Evolutionary conservation across 2,797 vertebrate species (phyloP).

Genomic region (Oryzias sinensis): DNA sequence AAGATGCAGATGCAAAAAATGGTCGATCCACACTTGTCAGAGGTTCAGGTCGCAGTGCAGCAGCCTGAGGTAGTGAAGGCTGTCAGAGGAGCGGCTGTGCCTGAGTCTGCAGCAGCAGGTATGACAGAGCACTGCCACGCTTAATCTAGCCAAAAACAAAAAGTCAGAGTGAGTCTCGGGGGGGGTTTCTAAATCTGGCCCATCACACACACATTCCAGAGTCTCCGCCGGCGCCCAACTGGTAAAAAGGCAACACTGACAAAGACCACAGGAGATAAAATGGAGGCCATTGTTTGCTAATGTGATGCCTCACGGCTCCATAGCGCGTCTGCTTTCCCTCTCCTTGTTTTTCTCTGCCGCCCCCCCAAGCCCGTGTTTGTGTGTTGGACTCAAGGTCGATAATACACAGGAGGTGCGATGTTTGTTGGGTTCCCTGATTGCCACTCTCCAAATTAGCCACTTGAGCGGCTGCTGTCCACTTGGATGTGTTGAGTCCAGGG

Average conservation of each 20-base stretch:
- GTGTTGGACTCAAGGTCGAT: slow-evolving; percentile 77
- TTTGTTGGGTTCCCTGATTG: slow-evolving; percentile 78
- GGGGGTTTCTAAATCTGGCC: slow-evolving; percentile 51
- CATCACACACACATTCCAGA: slow-evolving; percentile 49
- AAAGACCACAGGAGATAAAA: slow-evolving; percentile 80
- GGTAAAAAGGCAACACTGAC: slow-evolving; percentile 79
- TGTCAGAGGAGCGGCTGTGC: slow-evolving; percentile 1
- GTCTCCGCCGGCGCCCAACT: slow-evolving; percentile 66
- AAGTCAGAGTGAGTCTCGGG: slow-evolving; percentile 11
- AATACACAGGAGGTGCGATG: slow-evolving; percentile 81
- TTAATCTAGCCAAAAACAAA: slow-evolving; percentile 28
- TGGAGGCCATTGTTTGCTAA: slow-evolving; percentile 77
- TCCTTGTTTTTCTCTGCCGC: slow-evolving; percentile 73
- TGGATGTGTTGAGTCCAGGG: slow-evolving; percentile 79
- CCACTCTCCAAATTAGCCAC: slow-evolving; percentile 80
- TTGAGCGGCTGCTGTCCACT: slow-evolving; percentile 85
- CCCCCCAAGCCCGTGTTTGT: slow-evolving; percentile 68
- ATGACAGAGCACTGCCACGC: slow-evolving; percentile 18
- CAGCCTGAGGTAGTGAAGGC: not conserved
- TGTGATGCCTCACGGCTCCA: slow-evolving; percentile 75
- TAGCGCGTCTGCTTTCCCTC: slow-evolving; percentile 64
- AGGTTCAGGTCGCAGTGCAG: not conserved
- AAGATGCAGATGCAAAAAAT: too few relatives aligned
- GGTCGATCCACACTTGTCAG: not conserved
- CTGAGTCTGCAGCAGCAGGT: slow-evolving; percentile 16